Evolutionary conservation across 2,888 invertebrate species (phyloP).

Genomic region (Rotaria sp.): DNA sequence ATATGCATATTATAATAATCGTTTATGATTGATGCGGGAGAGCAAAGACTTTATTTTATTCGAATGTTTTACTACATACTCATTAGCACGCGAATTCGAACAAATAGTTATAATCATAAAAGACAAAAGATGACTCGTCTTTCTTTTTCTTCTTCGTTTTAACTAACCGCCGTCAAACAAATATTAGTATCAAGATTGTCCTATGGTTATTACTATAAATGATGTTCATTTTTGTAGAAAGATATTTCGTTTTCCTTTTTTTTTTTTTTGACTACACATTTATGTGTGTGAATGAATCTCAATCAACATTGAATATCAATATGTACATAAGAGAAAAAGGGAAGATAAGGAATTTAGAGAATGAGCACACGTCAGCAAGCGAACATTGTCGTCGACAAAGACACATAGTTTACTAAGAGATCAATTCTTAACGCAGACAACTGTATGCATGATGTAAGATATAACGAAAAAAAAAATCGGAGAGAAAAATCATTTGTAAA

Average conservation of each 20-base stretch:
- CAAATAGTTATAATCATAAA: background rate
- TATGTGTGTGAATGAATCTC: background rate
- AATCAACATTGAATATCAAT: constrained; percentile 18
- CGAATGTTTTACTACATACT: background rate
- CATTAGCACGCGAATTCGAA: background rate
- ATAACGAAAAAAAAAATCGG: background rate
- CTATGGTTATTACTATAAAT: background rate
- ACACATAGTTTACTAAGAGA: constrained; percentile 15
- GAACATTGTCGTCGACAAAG: constrained; percentile 19
- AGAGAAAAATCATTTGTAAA: background rate
- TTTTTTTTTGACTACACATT: background rate
- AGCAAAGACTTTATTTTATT: background rate
- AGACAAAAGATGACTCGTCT: background rate
- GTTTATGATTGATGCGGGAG: background rate
- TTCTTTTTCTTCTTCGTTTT: background rate
- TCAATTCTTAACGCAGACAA: background rate
- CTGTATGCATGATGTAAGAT: constrained; percentile 2
- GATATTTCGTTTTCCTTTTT: background rate
- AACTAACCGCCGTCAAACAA: constrained; percentile 19
- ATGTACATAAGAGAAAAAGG: background rate
- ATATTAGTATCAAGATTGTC: constrained; percentile 3
- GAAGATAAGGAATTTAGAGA: constrained; percentile 1
- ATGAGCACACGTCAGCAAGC: constrained; percentile 19
- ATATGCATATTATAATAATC: background rate
- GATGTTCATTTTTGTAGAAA: background rate